A percentile compares a stretch with the other conserved stretches of the same genome.
Evolutionary conservation across 2,888 invertebrate genomes (phyloP).

Genomic region (Noctua fimbriata): DNA sequence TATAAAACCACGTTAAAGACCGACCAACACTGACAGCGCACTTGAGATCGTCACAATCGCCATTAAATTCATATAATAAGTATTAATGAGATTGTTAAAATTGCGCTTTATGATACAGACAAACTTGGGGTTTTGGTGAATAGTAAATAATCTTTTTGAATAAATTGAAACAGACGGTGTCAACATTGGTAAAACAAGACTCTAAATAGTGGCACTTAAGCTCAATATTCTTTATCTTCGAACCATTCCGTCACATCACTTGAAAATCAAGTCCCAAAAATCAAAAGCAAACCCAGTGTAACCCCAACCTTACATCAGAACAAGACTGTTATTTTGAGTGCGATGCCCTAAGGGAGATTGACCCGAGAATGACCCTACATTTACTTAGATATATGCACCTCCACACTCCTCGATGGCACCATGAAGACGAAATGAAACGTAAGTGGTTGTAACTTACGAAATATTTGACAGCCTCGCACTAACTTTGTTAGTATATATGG

Average conservation of each 20-base stretch:
- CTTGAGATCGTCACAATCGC: too few species aligned
- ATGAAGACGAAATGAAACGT: constrained; percentile 56
- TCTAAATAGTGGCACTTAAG: too few species aligned
- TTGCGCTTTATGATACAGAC: too few species aligned
- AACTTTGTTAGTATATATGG: neutral
- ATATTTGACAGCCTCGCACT: constrained; percentile 40
- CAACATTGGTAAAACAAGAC: neutral
- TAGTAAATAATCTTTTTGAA: too few species aligned
- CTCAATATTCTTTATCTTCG: neutral
- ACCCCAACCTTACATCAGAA: constrained; percentile 70
- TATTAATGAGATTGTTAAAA: too few species aligned
- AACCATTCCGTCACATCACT: neutral
- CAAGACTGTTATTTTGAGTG: constrained; percentile 78
- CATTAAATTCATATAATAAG: neutral
- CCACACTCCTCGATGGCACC: constrained; percentile 57
- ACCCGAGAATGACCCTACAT: constrained; percentile 79
- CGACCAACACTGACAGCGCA: too few species aligned
- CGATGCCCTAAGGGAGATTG: constrained; percentile 78
- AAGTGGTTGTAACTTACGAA: constrained; percentile 54
- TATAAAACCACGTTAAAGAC: neutral
- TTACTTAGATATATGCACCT: constrained; percentile 70
- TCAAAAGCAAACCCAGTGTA: constrained; percentile 59
- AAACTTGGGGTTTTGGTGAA: too few species aligned
- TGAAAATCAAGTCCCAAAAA: neutral
- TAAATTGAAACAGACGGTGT: too few species aligned